These are phyloP conservation scores for Gymnodraco acuticeps DNA, from an alignment of 2,797 vertebrate species.

Conservation along the genomic window DNA sequence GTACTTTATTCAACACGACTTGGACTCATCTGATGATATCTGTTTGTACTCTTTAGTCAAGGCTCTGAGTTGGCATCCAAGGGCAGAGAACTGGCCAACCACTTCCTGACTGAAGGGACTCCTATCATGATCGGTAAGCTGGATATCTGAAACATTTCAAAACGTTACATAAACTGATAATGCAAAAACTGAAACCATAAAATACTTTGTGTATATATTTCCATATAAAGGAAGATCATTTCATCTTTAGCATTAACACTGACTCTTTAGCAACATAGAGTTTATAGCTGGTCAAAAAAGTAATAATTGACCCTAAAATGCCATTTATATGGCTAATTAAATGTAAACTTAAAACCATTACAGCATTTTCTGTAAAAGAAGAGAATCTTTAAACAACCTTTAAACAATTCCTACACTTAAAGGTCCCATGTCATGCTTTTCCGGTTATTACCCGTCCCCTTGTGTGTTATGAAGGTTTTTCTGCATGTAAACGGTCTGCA, in stretches of 20 bases:
- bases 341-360: background rate
- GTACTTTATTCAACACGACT: background rate
- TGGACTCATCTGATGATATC: slow-evolving; percentile 6
- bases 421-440: too few species aligned
- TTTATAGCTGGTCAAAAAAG: background rate
- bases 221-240: background rate
- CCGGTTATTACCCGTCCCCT: too few species aligned
- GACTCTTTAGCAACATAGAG: background rate
- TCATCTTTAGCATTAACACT: background rate
- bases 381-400: too few species aligned
- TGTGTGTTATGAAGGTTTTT: too few species aligned
- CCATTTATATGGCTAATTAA: background rate
- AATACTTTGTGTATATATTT: background rate
- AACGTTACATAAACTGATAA: too few species aligned
- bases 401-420: too few species aligned
- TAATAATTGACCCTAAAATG: background rate
- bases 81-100: slow-evolving; percentile 93
- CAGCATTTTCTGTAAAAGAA: too few species aligned
- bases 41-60: slow-evolving; percentile 81
- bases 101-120: slow-evolving; percentile 93
- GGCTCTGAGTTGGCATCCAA: slow-evolving; percentile 91
- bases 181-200: background rate
- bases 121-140: slow-evolving; percentile 96
- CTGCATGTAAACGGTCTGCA: too few species aligned
- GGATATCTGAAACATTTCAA: background rate